Conservation (phyloP, 1,140 invertebrate species). For the Mylabris phalerata region DNA sequence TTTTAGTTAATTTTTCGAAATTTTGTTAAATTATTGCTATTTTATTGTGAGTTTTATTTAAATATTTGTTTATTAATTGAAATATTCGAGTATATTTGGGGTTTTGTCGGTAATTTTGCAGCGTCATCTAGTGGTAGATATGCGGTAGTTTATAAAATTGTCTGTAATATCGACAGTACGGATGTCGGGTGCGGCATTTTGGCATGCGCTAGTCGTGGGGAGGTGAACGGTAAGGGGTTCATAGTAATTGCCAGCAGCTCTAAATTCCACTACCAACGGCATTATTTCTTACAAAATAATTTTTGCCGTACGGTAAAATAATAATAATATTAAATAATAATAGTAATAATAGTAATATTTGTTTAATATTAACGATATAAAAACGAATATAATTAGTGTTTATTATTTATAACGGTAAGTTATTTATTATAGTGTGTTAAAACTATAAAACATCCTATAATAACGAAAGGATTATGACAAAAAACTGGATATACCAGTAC, state of each 20-base stretch:
- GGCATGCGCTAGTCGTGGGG: slow-evolving; percentile 19
- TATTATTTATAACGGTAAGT: slow-evolving; percentile 29
- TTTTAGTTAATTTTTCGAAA: no score
- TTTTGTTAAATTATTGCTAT: no score
- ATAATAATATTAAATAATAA: neutral
- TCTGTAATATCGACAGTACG: slow-evolving; percentile 13
- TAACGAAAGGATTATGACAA: slow-evolving; percentile 20
- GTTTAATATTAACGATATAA: neutral
- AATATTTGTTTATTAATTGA: no score
- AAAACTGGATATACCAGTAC: slow-evolving; percentile 5
- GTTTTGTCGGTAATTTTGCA: neutral
- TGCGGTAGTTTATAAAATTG: neutral
- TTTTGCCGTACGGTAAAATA: neutral
- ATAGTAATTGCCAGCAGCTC: slow-evolving; percentile 10
- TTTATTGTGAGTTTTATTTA: no score
- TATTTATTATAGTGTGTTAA: slow-evolving; percentile 22
- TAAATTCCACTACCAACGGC: slow-evolving; percentile 13
- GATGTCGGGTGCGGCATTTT: slow-evolving; percentile 25
- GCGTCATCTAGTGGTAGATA: neutral
- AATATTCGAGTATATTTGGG: no score
- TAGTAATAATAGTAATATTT: neutral
- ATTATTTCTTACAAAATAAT: neutral
- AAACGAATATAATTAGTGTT: slow-evolving; percentile 17
- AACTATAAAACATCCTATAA: slow-evolving; percentile 16
- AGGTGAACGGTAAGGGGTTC: slow-evolving; percentile 3